Evolutionary conservation across 2,888 invertebrate species (phyloP).

Genomic region (Tachystola acroxantha): DNA sequence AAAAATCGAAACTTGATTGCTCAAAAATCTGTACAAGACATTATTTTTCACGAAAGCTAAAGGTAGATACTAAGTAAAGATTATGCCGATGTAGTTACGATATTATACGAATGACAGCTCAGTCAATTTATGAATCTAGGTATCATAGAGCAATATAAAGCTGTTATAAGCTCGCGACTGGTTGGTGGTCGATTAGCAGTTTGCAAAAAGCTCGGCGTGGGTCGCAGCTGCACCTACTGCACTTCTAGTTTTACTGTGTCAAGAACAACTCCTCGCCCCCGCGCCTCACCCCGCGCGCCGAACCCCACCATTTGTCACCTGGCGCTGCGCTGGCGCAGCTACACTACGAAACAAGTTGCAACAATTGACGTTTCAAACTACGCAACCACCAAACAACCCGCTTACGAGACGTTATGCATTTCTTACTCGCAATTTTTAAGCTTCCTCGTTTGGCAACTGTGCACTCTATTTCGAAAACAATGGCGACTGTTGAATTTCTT

Average conservation of each 20-base stretch:
- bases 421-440: constrained; percentile 27
- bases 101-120: not conserved
- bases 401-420: constrained; percentile 24
- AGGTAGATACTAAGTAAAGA: too few species aligned
- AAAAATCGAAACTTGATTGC: too few species aligned
- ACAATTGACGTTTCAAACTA: constrained; percentile 31
- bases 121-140: not conserved
- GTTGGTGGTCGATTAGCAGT: constrained; percentile 43
- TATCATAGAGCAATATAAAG: not conserved
- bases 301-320: constrained; percentile 40
- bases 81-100: too few species aligned
- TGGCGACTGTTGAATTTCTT: constrained; percentile 17
- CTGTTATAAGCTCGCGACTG: constrained; percentile 21
- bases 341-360: constrained; percentile 31
- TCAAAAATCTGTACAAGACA: too few species aligned
- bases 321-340: constrained; percentile 16
- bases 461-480: constrained; percentile 24
- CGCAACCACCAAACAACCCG: constrained; percentile 24
- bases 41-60: too few species aligned
- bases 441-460: constrained; percentile 34
- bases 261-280: constrained; percentile 74
- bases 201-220: constrained; percentile 72
- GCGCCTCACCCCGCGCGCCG: constrained; percentile 36
- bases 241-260: constrained; percentile 78
- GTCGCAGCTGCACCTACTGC: constrained; percentile 75